Evolutionary conservation across 1,140 invertebrate genomes (phyloP).

Genomic region (Drosophila neocordata): DNA sequence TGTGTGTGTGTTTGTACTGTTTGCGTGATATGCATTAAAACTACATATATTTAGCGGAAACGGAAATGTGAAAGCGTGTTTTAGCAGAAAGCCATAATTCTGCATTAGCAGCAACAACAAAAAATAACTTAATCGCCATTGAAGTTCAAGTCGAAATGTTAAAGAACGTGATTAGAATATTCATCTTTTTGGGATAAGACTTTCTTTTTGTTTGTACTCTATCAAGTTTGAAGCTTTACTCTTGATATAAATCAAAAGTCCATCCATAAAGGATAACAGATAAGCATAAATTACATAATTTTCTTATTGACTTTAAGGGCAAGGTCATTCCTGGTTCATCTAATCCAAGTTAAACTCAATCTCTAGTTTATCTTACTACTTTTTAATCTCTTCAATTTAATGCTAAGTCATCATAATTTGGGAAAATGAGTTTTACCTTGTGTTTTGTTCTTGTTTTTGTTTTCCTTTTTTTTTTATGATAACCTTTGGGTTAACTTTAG

Average conservation of each 20-base stretch:
- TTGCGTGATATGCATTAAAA: constrained; percentile 47
- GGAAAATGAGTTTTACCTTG: not conserved
- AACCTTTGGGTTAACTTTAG: not conserved
- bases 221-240: not conserved
- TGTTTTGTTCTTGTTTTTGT: not conserved
- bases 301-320: not conserved
- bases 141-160: constrained; percentile 44
- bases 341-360: not conserved
- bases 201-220: not conserved
- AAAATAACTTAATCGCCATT: constrained; percentile 35
- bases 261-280: not conserved
- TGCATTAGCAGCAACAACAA: constrained; percentile 57
- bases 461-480: too few species aligned
- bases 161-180: constrained; percentile 69
- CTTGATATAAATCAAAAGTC: not conserved
- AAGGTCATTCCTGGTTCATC: not conserved
- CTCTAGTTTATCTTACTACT: not conserved
- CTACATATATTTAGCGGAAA: constrained; percentile 23
- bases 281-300: not conserved
- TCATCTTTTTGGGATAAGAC: not conserved
- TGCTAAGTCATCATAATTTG: constrained; percentile 1
- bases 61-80: constrained; percentile 78
- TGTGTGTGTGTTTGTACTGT: not conserved
- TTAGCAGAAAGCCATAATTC: constrained; percentile 71
- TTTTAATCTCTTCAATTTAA: not conserved